Base-by-base conservation (phyloP, 2,113 vertebrate species). In the Thryonomys swinderianus region DNA sequence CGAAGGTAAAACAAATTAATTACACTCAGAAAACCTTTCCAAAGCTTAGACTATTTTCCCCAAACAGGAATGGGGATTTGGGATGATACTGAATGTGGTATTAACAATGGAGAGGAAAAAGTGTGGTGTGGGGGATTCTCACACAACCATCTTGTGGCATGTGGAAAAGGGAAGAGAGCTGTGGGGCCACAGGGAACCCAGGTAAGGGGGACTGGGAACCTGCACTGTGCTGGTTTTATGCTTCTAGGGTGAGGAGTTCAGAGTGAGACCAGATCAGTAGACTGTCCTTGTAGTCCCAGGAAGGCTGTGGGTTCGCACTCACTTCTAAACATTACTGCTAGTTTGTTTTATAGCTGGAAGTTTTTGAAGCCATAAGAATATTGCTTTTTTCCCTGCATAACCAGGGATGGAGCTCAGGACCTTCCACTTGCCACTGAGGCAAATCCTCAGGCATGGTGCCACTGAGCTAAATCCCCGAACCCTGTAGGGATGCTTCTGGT, bases 31-130 rank as follows among this genome's bases (percentile, higher is more conserved):
- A 61, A 66, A 84, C n/a, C 5, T 64, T 88, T 37, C 21, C 18
- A 80, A 69, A 80, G 48, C 25, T 71, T 85, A 16, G 45, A 74
- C 5, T 4, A 0, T 13, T 83, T 81, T n/a, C n/a, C n/a, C n/a
- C n/a, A n/a, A n/a, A n/a, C n/a, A n/a, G n/a, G 42, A 78, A 51
- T 45, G 78, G 61, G 83, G 25, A 30, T 93, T 93, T 92, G 55
- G 30, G 30, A 45, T 88, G 74, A 69, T 20, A 9, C 23, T 79
- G 34, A 62, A 67, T 80, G 85, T 74, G 71, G 25, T 45, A 74
- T 64, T 45, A 86, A 27, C 48, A 59, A 11, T 32, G 20, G 17
- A 85, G 40, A 73, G 2, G 53, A 74, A 62, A 45, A 23, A 17
- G 16, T n/a, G n/a, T 67, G 37, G 57, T 69, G 69, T 76, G 42